phyloP scores from a whole-genome alignment of 2,113 vertebrate species.

The Scophthalmus maximus region DNA sequence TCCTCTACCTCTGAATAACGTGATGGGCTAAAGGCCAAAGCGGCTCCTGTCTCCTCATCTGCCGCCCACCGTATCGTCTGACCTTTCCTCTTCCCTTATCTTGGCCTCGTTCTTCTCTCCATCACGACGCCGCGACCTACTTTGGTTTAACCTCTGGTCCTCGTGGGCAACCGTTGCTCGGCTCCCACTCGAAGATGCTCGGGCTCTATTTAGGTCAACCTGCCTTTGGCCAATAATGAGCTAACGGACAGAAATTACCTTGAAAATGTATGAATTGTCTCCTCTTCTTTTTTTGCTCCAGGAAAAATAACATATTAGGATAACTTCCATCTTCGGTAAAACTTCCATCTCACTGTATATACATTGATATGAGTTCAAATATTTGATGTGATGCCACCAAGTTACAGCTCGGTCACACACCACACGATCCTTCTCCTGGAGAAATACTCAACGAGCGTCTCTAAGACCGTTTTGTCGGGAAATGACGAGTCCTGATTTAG shows the following conservation, averaged over 20 bases:
- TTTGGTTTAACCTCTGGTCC: conserved; percentile 62
- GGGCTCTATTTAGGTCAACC: conserved; percentile 60
- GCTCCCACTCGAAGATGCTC: conserved; percentile 37
- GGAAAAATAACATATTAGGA: background rate
- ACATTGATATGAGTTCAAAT: too few relatives aligned
- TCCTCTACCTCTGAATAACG: conserved; percentile 54
- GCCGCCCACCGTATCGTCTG: conserved; percentile 51
- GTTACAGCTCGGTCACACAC: background rate
- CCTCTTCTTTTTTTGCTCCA: background rate
- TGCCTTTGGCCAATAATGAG: conserved; percentile 52
- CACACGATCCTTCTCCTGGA: too few relatives aligned
- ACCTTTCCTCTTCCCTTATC: conserved; percentile 36
- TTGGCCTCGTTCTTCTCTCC: conserved; percentile 53
- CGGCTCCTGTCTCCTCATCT: conserved; percentile 36
- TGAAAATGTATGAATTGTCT: conserved; percentile 22
- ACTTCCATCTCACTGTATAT: too few relatives aligned
- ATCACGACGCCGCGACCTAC: conserved; percentile 57
- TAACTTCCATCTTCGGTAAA: too few relatives aligned
- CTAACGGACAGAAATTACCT: conserved; percentile 47
- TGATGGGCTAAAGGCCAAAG: conserved; percentile 35
- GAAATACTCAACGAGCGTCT: too few relatives aligned
- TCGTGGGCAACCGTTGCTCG: conserved; percentile 30
- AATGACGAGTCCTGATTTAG: background rate
- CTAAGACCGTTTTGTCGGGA: too few relatives aligned
- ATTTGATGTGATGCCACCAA: background rate